Evolutionary conservation across 2,113 vertebrate species (phyloP).

Genomic region (Nannospalax galili): DNA sequence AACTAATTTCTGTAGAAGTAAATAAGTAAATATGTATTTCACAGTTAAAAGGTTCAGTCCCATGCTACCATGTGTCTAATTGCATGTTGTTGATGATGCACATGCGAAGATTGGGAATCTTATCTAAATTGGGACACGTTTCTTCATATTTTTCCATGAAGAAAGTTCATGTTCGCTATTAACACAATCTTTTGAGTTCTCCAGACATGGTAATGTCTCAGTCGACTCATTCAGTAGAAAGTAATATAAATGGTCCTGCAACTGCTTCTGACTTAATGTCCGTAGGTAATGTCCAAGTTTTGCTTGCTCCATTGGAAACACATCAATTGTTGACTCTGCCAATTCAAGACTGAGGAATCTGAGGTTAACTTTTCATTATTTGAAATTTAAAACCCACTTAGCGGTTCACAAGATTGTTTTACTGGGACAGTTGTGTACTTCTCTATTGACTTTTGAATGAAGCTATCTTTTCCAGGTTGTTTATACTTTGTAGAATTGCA

Average conservation of each 20-base stretch:
- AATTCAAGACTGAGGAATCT: conserved; percentile 67
- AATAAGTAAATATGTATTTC: conserved; percentile 31
- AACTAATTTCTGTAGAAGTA: neutral
- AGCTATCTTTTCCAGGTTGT: neutral
- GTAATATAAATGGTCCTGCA: conserved; percentile 68
- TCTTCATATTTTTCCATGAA: neutral
- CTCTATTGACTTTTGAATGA: conserved; percentile 50
- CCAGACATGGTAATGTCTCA: neutral
- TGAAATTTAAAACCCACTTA: conserved; percentile 60
- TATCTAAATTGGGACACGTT: neutral
- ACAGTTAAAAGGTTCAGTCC: neutral
- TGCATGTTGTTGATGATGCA: neutral
- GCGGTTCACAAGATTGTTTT: conserved; percentile 64
- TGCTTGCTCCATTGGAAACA: conserved; percentile 70
- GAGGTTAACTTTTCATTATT: conserved; percentile 67
- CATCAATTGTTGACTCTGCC: conserved; percentile 72
- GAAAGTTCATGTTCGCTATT: conserved; percentile 26
- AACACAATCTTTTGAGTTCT: conserved; percentile 44
- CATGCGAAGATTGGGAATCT: neutral
- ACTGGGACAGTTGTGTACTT: conserved; percentile 53
- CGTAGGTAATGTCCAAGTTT: conserved; percentile 78
- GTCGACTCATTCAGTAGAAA: conserved; percentile 51
- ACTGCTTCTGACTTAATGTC: conserved; percentile 58
- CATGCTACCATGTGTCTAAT: neutral
- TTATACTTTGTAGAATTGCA: conserved; percentile 64